phyloP scores from a whole-genome alignment of 2,113 vertebrate genomes.

The Melanerpes aurifrons region DNA sequence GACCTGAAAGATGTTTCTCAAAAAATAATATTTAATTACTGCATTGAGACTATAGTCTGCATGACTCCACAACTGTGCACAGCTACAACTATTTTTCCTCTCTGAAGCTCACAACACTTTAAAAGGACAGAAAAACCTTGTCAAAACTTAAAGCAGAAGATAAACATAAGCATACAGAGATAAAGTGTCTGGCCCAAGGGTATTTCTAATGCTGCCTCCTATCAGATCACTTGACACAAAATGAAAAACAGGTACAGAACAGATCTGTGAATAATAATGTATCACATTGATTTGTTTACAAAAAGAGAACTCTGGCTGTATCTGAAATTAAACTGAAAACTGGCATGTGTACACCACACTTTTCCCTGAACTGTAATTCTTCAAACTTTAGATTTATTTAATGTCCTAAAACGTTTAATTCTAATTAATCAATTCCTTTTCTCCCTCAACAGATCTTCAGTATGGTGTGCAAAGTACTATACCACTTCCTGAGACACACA shows the following conservation, averaged over 20 bases:
- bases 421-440: not conserved
- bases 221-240: conserved; percentile 40
- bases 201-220: not conserved
- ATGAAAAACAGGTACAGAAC: conserved; percentile 44
- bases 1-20: not conserved
- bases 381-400: not conserved
- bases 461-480: not conserved
- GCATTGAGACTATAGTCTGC: not conserved
- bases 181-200: conserved; percentile 36
- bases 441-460: not conserved
- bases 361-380: not conserved
- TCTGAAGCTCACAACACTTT: not conserved
- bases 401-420: not conserved
- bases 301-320: not conserved
- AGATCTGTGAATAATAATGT: conserved; percentile 47
- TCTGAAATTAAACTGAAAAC: conserved; percentile 29
- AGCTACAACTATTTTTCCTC: not conserved
- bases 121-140: conserved; percentile 31
- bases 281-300: conserved; percentile 43
- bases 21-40: not conserved
- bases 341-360: not conserved
- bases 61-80: not conserved
- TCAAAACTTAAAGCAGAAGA: conserved; percentile 32
- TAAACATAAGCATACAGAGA: conserved; percentile 33
- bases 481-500: not conserved